Evolutionary conservation across 1,140 invertebrate species (phyloP).

Genomic region (Drosophila quadrilineata): DNA sequence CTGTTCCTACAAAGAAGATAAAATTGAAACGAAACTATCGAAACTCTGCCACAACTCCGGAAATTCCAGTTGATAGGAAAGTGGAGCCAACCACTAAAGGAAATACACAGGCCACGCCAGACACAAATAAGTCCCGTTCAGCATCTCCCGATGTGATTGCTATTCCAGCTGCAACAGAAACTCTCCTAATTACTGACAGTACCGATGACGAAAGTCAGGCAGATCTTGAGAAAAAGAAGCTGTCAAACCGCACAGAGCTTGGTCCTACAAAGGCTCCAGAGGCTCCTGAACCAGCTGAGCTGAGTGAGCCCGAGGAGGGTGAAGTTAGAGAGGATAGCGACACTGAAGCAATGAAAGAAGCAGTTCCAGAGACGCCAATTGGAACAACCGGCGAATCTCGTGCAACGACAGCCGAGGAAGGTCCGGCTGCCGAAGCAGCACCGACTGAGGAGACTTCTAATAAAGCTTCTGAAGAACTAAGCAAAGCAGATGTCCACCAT

Average conservation of each 20-base stretch:
- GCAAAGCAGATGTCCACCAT: too few relatives aligned
- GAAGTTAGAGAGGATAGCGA: slow-evolving; percentile 53
- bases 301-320: slow-evolving; percentile 66
- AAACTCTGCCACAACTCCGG: slow-evolving; percentile 53
- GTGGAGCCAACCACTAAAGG: neutral
- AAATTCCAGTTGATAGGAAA: too few relatives aligned
- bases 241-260: neutral
- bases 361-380: neutral
- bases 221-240: slow-evolving; percentile 21
- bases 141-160: slow-evolving; percentile 78
- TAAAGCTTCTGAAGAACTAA: neutral
- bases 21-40: slow-evolving; percentile 82
- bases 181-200: slow-evolving; percentile 72
- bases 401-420: neutral
- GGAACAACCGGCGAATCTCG: neutral
- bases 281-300: slow-evolving; percentile 25
- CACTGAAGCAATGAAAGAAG: neutral
- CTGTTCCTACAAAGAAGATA: slow-evolving; percentile 53
- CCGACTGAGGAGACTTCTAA: neutral
- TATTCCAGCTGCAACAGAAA: slow-evolving; percentile 72
- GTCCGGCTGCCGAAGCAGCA: neutral
- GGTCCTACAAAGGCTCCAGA: neutral
- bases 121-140: slow-evolving; percentile 49
- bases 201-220: slow-evolving; percentile 64
- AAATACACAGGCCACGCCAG: neutral